phyloP scores from a whole-genome alignment of 1,140 invertebrate genomes.

The Cecropterus lyciades region DNA sequence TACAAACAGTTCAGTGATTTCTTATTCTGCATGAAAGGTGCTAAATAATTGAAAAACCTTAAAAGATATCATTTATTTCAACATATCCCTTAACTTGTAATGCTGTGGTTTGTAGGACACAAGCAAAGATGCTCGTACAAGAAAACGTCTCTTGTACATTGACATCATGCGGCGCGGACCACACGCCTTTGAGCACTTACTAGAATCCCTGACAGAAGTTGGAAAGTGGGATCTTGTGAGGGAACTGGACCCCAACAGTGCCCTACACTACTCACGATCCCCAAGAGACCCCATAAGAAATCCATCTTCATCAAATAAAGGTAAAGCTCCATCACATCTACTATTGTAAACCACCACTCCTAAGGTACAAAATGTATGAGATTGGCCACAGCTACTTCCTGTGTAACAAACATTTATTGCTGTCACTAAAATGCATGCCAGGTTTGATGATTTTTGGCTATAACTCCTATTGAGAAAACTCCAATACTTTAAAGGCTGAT shows the following conservation, averaged over 20 bases:
- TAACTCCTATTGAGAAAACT: too few species aligned
- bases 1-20: too few species aligned
- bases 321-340: slow-evolving; percentile 6
- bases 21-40: too few species aligned
- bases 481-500: too few species aligned
- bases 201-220: slow-evolving; percentile 68
- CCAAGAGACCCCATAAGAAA: slow-evolving; percentile 28
- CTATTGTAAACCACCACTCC: too few species aligned
- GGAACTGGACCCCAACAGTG: slow-evolving; percentile 64
- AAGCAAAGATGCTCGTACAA: slow-evolving; percentile 51
- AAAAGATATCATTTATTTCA: too few species aligned
- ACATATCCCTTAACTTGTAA: not conserved
- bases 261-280: slow-evolving; percentile 42
- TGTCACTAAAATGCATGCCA: too few species aligned
- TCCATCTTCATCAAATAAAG: slow-evolving; percentile 37
- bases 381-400: too few species aligned
- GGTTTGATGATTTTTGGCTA: too few species aligned
- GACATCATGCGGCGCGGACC: slow-evolving; percentile 73
- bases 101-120: slow-evolving; percentile 48
- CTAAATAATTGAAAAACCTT: too few species aligned
- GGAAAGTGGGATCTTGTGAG: slow-evolving; percentile 73
- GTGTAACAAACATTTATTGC: too few species aligned
- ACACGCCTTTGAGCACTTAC: slow-evolving; percentile 67
- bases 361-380: too few species aligned
- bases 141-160: slow-evolving; percentile 66